These are phyloP conservation scores for Ardeotis arabs DNA, from an alignment of 2,113 vertebrate genomes.

Conservation along the genomic window DNA sequence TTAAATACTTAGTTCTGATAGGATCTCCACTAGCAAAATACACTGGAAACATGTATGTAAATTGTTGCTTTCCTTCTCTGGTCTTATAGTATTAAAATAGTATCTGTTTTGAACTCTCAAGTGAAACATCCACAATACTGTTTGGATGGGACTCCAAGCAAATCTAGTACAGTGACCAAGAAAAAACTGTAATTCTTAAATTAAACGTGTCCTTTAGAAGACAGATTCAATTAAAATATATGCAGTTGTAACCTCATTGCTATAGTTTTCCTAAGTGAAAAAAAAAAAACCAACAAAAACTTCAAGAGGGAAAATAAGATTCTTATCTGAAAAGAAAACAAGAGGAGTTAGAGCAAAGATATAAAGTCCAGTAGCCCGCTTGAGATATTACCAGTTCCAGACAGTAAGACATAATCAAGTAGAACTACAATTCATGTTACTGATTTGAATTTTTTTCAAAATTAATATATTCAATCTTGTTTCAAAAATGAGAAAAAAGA, in stretches of 20 bases:
- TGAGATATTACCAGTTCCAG: neutral
- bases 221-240: neutral
- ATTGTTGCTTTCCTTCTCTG: neutral
- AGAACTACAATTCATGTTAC: neutral
- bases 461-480: neutral
- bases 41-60: neutral
- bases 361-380: neutral
- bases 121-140: neutral
- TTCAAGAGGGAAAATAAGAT: neutral
- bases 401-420: neutral
- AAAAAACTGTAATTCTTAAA: neutral
- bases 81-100: neutral
- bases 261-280: neutral
- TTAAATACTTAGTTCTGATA: neutral
- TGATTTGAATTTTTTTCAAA: neutral
- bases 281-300: neutral
- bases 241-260: neutral
- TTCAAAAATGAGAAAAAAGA: neutral
- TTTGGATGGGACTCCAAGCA: neutral
- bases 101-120: neutral
- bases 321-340: neutral
- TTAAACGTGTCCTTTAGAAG: neutral
- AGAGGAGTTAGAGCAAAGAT: neutral
- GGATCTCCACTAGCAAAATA: neutral
- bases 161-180: neutral